Evolutionary conservation across 1,140 invertebrate species (phyloP), one percentile per base, ranked within the genome.

Genomic region (Pogonomyrmex californicus): DNA sequence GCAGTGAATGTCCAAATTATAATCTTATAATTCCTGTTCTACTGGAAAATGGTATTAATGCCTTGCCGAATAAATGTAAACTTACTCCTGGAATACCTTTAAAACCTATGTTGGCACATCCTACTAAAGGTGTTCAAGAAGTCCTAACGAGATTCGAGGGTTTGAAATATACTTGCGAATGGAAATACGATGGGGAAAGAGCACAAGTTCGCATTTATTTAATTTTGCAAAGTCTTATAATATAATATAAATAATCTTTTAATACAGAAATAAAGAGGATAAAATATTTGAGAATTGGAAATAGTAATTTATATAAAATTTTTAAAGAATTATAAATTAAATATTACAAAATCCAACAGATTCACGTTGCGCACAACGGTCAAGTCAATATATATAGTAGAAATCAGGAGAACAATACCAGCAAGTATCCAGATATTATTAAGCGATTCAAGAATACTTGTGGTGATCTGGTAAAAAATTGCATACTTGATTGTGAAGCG

Each of bases 131-230:
- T 3, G 97, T 98, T 2, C 96, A 97, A 76, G 99, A 99, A 95
- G 98, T 99, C 17, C 95, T 99, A 4, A 96, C 97, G 70, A 96
- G 99, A 78, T 99, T 99, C 95, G 99, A 99, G 85, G 97, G 97
- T 44, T 95, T 98, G 89, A 97, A 98, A 92, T 99, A 99, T 93
- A 99, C 99, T 2, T 99, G 99, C 94, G 99, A 99, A 96, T 99
- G 97, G 97, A 99, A 99, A 95, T 99, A 99, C 95, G 99, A 99
- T 95, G 99, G 99, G 4, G 99, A 99, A 96, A 96, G 99, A 93
- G 99, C 99, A 4, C 99, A 99, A 96, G 98, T 99, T 89, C 6
- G 12, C 30, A 17, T 63, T 76, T 44, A 51, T 9, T 33, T 41
- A n/a, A 0, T 0, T 77, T 56, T 49, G 1, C 5, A 58, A 60